These are phyloP conservation scores for Drosophila paulistorum DNA, from an alignment of 1,140 invertebrate genomes.

Conservation along the genomic window DNA sequence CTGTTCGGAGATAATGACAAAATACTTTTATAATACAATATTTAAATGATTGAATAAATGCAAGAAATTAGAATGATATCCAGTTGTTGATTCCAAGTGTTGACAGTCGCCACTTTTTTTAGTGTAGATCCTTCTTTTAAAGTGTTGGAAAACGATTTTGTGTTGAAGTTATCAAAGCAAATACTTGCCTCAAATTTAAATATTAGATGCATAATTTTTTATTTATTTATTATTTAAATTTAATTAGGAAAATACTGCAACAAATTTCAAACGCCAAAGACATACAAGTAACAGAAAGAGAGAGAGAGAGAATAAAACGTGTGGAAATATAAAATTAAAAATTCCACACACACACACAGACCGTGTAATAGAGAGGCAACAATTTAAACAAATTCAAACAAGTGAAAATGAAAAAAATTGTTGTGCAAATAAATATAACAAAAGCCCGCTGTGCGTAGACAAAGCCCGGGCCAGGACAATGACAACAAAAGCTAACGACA, in stretches of 20 bases:
- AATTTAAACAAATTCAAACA: constrained; percentile 74
- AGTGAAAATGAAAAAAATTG: constrained; percentile 24
- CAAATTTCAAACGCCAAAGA: constrained; percentile 51
- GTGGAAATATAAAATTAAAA: constrained; percentile 39
- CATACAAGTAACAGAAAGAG: constrained; percentile 40
- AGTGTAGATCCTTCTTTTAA: too few relatives aligned
- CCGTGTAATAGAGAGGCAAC: constrained; percentile 31
- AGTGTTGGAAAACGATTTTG: too few relatives aligned
- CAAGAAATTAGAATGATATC: too few relatives aligned
- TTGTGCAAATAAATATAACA: constrained; percentile 47
- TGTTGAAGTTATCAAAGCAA: too few relatives aligned
- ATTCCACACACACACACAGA: constrained; percentile 5
- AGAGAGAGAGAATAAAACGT: constrained; percentile 16
- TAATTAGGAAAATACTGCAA: not conserved
- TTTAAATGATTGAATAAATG: not conserved
- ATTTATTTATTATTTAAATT: too few relatives aligned
- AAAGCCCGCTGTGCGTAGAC: constrained; percentile 40
- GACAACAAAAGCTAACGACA: constrained; percentile 39
- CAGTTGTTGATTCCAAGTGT: too few relatives aligned
- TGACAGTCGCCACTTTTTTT: too few relatives aligned
- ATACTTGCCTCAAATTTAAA: too few relatives aligned
- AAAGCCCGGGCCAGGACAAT: constrained; percentile 43
- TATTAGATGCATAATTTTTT: too few relatives aligned
- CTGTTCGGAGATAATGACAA: not conserved
- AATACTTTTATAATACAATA: not conserved